These are phyloP conservation scores for Scrobipalpa atriplicella DNA, from an alignment of 2,888 invertebrate species.

Conservation along the genomic window DNA sequence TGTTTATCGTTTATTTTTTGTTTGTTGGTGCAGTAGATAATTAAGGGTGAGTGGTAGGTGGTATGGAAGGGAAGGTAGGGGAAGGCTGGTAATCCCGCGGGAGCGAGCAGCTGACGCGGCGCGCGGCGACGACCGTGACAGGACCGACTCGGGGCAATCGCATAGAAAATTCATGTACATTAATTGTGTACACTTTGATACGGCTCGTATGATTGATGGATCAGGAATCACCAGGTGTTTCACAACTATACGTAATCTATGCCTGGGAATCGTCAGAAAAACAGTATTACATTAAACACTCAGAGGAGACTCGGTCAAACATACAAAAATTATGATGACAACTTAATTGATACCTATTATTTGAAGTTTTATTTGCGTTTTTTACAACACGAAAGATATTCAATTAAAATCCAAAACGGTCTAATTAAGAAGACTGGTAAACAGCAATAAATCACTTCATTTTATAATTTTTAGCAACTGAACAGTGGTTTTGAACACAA, in stretches of 20 bases:
- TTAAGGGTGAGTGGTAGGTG: conserved; percentile 61
- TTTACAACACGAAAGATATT: conserved; percentile 35
- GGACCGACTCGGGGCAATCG: conserved; percentile 46
- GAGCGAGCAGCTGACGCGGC: conserved; percentile 60
- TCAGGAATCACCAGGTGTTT: conserved; percentile 4
- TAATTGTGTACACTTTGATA: conserved; percentile 38
- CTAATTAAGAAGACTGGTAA: conserved; percentile 40
- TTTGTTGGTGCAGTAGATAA: conserved; percentile 67
- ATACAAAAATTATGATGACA: conserved; percentile 26
- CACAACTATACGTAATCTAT: neutral
- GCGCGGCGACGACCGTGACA: conserved; percentile 53
- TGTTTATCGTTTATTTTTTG: conserved; percentile 40
- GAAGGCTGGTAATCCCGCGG: conserved; percentile 53
- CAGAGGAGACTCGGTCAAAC: conserved; percentile 18
- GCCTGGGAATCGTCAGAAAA: neutral
- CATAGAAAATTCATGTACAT: conserved; percentile 54
- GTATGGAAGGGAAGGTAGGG: neutral
- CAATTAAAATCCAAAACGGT: conserved; percentile 40
- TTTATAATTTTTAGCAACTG: conserved; percentile 49
- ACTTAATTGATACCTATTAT: conserved; percentile 29
- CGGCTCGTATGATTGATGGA: conserved; percentile 10
- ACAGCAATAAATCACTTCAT: conserved; percentile 54
- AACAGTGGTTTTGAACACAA: conserved; percentile 54
- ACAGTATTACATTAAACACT: conserved; percentile 4
- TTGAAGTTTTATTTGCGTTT: conserved; percentile 22